Base-by-base conservation (phyloP, 35 echinoderm and acorn worm species). In the Nesometra sesokonis region DNA sequence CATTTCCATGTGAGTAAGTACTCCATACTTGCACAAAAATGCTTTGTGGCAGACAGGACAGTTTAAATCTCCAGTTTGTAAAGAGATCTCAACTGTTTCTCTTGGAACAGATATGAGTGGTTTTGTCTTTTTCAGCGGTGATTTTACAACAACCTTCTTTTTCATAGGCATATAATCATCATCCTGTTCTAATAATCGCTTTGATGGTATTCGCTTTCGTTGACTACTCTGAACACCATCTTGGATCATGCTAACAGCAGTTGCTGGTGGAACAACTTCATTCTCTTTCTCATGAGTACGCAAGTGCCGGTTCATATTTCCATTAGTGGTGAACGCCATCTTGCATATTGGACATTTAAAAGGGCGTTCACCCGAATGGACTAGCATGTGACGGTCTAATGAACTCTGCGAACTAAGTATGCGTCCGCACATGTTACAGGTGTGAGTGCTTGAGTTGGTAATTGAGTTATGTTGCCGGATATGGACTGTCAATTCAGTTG, bases 301-400 rank as follows among this genome's bases (percentile, higher is more conserved):
- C 31, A 99, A 78, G 32, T 99, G 96, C 27, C 96, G 86, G 78
- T 94, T 88, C 96, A 99, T 99, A 86, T 99, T 99, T 1, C 96
- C 96, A 84, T 99, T 99, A 11, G 96, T 99, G 15, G 96, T 99
- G 46, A 99, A 99, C 32, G 96, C 88, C 92, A 94, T 93, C 7
- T 88, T 77, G 33, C 96, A 99, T 31, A 99, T 83, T 0, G 89
- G 90, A 89, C 96, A 99, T 36, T 86, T 94, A 57, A 94, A 94
- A 2, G 96, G 96, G 11, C 96, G 80, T 78, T 99, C 96, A 27
- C 96, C 96, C 19, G 96, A 99, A 82, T 99, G 96, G 47, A 99
- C 93, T 40, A 99, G 77, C 96, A 99, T 99, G 82, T 99, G 96
- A 32, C 96, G 90, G 77, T 99, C 96, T 67, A 99, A 36, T 11